These are phyloP conservation scores for Altica lythri DNA, from an alignment of 2,888 invertebrate species.

Conservation along the genomic window DNA sequence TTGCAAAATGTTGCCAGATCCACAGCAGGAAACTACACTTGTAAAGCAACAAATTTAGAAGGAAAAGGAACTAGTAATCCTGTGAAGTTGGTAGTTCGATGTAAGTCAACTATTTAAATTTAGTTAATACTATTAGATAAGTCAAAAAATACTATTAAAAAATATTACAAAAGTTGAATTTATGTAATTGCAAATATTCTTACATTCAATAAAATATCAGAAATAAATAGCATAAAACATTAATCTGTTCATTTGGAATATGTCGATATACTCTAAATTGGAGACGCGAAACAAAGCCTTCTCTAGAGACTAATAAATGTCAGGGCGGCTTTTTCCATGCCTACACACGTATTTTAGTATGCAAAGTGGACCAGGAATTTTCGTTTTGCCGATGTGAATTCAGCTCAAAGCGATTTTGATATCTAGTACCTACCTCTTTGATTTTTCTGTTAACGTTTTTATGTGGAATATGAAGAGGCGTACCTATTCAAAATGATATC, in stretches of 20 bases:
- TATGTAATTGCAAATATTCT: neutral
- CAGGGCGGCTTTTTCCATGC: conserved; percentile 13
- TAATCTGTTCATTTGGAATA: conserved; percentile 7
- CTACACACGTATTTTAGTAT: conserved; percentile 24
- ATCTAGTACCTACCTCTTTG: conserved; percentile 26
- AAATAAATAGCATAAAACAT: conserved; percentile 3
- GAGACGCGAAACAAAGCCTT: conserved; percentile 11
- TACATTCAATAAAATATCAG: neutral
- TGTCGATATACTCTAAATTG: conserved; percentile 7
- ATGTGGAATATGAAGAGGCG: too few relatives aligned
- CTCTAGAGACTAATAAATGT: conserved; percentile 14
- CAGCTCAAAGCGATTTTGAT: conserved; percentile 26
- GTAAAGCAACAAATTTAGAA: conserved; percentile 83
- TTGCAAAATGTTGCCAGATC: conserved; percentile 81
- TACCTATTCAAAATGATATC: too few relatives aligned
- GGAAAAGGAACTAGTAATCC: conserved; percentile 79
- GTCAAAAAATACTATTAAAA: neutral
- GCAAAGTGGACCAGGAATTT: conserved; percentile 23
- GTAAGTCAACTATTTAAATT: too few relatives aligned
- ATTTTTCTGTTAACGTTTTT: conserved; percentile 28
- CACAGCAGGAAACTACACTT: conserved; percentile 87
- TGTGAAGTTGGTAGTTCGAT: conserved; percentile 70
- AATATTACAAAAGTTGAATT: too few relatives aligned
- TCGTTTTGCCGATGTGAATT: conserved; percentile 25
- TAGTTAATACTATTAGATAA: neutral